Base-by-base conservation (phyloP, 2,888 invertebrate species). In the Polydrusus pterygomalis region DNA sequence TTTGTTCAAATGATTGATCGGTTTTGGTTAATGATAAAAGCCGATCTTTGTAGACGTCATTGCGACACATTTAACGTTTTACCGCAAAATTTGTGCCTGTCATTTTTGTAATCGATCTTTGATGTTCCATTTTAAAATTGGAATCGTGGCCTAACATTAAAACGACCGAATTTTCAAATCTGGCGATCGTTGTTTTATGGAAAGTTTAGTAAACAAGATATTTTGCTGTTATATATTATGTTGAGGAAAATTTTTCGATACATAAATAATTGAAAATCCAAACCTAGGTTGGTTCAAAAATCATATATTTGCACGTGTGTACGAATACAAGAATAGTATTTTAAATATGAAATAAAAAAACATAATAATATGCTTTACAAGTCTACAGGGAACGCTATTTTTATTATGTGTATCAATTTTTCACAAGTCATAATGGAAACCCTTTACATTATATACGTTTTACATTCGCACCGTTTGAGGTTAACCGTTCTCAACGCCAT, bases 1-100 rank as follows among this genome's bases (percentile, higher is more conserved):
- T 69, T 45, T 72, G 56, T 56, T 51, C 47, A 56, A 56, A 65
- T 72, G 72, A 72, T 72, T 72, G 72, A 72, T 72, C 56, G 63
- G 25, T 17, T 20, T 13, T 51, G 56, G 58, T 51, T 72, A 72
- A 72, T 72, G 64, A 72, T 65, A 72, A 72, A 72, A 72, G 72
- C 72, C 56, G 72, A 72, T 72, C 72, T 72, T 65, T 72, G 72
- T 72, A 65, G 43, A 72, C 54, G 65, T 72, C 72, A 65, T 58
- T 56, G 72, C 38, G 38, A 72, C 72, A 72, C 56, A 65, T 64
- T 72, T 72, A 72, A 72, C 65, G 65, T 72, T 72, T 72, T 72
- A 72, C 56, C 65, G 58, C 72, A 72, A 64, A 72, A 72, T 71
- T 63, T 71, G 70, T 63, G 70, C 67, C 67, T 54, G 64, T 64